Percentiles rank a stretch among this genome's conserved stretches.
Evolutionary conservation across 2,113 vertebrate genomes (phyloP).

Genomic region (Hystrix brachyura): DNA sequence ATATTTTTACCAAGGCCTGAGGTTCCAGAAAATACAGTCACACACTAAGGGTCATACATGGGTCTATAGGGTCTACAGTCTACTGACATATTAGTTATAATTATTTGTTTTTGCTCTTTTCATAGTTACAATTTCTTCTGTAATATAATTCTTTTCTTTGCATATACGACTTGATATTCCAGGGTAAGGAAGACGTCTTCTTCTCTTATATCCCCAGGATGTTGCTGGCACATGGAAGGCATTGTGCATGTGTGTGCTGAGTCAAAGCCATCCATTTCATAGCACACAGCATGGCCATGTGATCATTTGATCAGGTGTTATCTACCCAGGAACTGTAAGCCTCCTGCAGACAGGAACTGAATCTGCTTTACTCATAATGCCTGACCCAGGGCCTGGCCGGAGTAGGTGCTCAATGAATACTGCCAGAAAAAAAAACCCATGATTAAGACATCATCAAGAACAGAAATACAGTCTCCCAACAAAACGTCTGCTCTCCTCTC

Average conservation of each 20-base stretch:
- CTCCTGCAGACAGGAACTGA: not conserved
- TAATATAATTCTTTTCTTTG: not conserved
- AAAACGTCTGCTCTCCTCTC: not conserved
- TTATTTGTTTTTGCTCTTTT: not conserved
- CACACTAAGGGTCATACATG: not conserved
- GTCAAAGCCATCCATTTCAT: not conserved
- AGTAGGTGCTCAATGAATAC: not conserved
- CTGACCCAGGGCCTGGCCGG: not conserved
- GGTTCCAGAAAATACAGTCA: not conserved
- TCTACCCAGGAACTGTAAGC: not conserved
- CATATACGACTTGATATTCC: constrained; percentile 1
- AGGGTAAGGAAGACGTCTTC: not conserved
- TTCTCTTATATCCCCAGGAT: not conserved
- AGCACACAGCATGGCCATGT: not conserved
- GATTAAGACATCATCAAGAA: not conserved
- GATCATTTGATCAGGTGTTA: not conserved
- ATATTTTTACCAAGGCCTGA: not conserved
- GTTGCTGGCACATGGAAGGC: not conserved
- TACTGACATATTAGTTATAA: not conserved
- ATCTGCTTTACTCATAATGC: not conserved
- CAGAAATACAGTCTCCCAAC: not conserved
- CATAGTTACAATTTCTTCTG: not conserved
- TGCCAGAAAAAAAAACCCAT: not conserved
- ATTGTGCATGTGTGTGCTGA: not conserved
- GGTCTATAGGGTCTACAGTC: not conserved